These are phyloP conservation scores for Ianthella basta DNA, from an alignment of 37 sponge, comb jelly and placozoan genomes.

Conservation along the genomic window DNA sequence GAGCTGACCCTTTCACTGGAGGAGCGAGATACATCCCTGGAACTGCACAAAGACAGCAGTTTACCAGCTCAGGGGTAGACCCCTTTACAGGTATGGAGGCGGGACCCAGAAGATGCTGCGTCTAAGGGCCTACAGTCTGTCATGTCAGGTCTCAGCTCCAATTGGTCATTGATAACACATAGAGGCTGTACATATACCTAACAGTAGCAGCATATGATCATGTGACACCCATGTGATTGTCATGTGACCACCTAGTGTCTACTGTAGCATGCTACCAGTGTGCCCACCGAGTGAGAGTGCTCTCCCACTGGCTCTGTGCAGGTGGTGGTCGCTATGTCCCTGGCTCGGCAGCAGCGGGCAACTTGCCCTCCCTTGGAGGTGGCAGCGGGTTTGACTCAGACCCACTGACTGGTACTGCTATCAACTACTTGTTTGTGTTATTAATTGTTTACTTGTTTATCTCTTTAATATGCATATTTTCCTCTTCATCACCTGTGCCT, in stretches of 20 bases:
- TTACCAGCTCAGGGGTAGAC: not conserved
- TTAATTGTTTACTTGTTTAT: not conserved
- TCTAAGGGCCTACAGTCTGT: no score
- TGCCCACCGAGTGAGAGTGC: not conserved
- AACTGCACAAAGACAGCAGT: not conserved
- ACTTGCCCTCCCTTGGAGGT: constrained; percentile 5
- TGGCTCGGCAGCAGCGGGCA: not conserved
- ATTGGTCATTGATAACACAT: constrained; percentile 69
- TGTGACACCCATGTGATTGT: not conserved
- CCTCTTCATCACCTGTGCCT: not conserved
- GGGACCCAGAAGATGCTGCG: not conserved
- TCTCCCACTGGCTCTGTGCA: constrained; percentile 8
- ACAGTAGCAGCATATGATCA: constrained; percentile 18
- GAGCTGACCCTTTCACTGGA: not conserved
- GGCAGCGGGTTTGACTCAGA: constrained; percentile 11
- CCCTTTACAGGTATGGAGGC: constrained; percentile 21
- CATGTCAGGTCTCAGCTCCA: not conserved
- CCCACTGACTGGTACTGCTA: constrained; percentile 13
- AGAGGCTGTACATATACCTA: constrained; percentile 54
- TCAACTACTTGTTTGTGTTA: not conserved
- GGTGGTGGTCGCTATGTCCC: constrained; percentile 54
- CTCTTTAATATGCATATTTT: not conserved
- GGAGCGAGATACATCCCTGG: constrained; percentile 42
- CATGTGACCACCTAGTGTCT: not conserved
- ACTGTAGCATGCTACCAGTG: not conserved